Evolutionary conservation across 2,113 vertebrate species (phyloP).

Genomic region (Tautogolabrus adspersus): DNA sequence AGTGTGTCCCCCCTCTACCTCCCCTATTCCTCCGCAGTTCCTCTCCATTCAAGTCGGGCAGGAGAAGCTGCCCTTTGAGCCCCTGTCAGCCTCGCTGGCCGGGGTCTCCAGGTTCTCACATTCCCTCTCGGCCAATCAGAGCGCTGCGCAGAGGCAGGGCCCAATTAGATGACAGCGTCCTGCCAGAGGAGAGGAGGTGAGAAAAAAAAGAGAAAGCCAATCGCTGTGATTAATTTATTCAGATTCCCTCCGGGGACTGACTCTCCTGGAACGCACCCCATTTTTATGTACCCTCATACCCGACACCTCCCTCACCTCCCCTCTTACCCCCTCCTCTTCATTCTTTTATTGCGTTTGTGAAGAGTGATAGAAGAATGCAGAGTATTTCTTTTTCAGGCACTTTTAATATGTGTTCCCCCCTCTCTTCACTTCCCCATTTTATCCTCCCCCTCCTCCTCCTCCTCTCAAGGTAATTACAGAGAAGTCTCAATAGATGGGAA

Average conservation of each 20-base stretch:
- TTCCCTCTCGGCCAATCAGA: constrained; percentile 82
- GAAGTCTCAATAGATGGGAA: constrained; percentile 87
- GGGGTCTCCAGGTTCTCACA: constrained; percentile 90
- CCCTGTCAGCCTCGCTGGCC: constrained; percentile 85
- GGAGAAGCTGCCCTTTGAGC: constrained; percentile 85
- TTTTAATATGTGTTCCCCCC: constrained; percentile 81
- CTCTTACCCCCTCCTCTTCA: constrained; percentile 38
- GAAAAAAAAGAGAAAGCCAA: constrained; percentile 83
- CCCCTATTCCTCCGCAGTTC: constrained; percentile 42
- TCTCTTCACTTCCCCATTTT: constrained; percentile 64
- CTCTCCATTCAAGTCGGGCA: constrained; percentile 74
- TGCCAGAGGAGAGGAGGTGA: constrained; percentile 72
- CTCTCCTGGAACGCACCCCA: constrained; percentile 80
- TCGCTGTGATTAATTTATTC: constrained; percentile 91
- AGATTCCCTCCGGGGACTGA: constrained; percentile 81
- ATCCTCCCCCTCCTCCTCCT: constrained; percentile 45
- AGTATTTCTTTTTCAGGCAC: constrained; percentile 86
- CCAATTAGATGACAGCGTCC: constrained; percentile 78
- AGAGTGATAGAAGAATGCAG: constrained; percentile 88
- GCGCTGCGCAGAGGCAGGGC: constrained; percentile 75
- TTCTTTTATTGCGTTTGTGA: constrained; percentile 84
- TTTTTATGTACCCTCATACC: constrained; percentile 63
- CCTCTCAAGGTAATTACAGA: constrained; percentile 90
- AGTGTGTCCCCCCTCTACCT: constrained; percentile 48
- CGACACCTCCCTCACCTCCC: constrained; percentile 12